Evolutionary conservation across 2,113 vertebrate genomes (phyloP), one percentile per base, ranked within the genome.

Genomic region (Sturnus vulgaris): DNA sequence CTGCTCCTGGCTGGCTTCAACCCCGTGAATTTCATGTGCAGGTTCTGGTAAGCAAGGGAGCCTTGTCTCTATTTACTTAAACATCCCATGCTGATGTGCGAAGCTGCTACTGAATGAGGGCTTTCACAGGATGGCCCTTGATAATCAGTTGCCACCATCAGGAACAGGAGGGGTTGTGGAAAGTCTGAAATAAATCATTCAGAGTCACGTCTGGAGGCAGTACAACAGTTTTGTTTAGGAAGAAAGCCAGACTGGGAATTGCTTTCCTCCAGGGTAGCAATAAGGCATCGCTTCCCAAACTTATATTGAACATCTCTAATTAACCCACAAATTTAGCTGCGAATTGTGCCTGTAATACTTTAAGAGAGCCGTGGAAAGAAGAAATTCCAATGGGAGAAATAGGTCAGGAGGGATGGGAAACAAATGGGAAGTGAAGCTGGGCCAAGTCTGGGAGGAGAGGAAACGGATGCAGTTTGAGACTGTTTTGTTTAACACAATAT

Each of bases 1-100:
- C 97, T 99, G 24, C 97, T 99, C 16, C 95, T 98, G 85, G 98
- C 98, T 15, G 99, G 99, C 65, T 98, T 99, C 83, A 95, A 99
- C 53, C 99, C 99, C 5, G 27, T 97, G 59, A 85, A 98, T 35
- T 97, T 99, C 46, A 97, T 99, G 21, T 82, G 93, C 71, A 90
- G 72, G 27, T 73, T 91, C 83, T 98, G 99, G 99, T 99, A 96
- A 98, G 98, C 70, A 66, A 66, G 72, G n/a, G 71, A 18, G 30
- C 0, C 1, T 46, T 21, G 25, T 37, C 39, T 81, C 57, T 66
- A 12, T 69, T n/a, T 68, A 19, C 27, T 87, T 84, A 40, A 60
- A 64, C 30, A 31, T 20, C n/a, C 16, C 47, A 3, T 31, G 75
- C 40, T 81, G 27, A 28, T 87, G 70, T 85, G 50, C 75, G 40